phyloP scores from a whole-genome alignment of 2,888 invertebrate genomes.

The Halictus ligatus region DNA sequence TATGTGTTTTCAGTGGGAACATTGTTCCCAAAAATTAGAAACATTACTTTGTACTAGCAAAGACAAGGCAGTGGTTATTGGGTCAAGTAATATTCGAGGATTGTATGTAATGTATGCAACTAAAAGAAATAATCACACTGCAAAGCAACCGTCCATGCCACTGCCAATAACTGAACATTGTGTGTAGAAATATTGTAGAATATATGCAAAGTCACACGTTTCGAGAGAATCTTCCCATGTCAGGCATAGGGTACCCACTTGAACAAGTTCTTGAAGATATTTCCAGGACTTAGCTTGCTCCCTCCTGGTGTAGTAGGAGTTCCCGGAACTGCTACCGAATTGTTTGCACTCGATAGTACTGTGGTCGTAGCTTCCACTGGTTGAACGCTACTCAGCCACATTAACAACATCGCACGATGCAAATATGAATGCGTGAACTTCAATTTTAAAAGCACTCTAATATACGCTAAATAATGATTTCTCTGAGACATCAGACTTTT shows the following conservation, averaged over 20 bases:
- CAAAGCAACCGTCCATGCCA: slow-evolving; percentile 76
- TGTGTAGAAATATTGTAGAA: slow-evolving; percentile 63
- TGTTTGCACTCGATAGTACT: slow-evolving; percentile 79
- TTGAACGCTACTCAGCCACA: slow-evolving; percentile 80
- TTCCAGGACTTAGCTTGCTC: slow-evolving; percentile 92
- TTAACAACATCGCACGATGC: slow-evolving; percentile 67
- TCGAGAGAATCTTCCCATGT: slow-evolving; percentile 73
- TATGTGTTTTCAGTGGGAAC: slow-evolving; percentile 39
- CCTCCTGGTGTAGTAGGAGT: slow-evolving; percentile 87
- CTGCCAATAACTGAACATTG: slow-evolving; percentile 71
- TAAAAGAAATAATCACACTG: slow-evolving; percentile 70
- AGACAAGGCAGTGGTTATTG: slow-evolving; percentile 54
- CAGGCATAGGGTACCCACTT: slow-evolving; percentile 89
- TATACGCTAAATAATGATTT: slow-evolving; percentile 32
- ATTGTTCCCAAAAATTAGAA: slow-evolving; percentile 12
- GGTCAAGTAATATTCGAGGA: slow-evolving; percentile 40
- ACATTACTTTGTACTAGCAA: slow-evolving; percentile 40
- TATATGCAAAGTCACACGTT: slow-evolving; percentile 73
- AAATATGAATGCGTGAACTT: slow-evolving; percentile 56
- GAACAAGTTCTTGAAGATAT: slow-evolving; percentile 98
- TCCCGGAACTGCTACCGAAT: slow-evolving; percentile 85
- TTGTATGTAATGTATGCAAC: slow-evolving; percentile 55
- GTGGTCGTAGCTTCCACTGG: slow-evolving; percentile 80
- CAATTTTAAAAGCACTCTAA: slow-evolving; percentile 45
- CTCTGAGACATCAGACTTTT: neutral